phyloP scores from a whole-genome alignment of 2,888 invertebrate genomes.

The Drosophila aldrichi region DNA sequence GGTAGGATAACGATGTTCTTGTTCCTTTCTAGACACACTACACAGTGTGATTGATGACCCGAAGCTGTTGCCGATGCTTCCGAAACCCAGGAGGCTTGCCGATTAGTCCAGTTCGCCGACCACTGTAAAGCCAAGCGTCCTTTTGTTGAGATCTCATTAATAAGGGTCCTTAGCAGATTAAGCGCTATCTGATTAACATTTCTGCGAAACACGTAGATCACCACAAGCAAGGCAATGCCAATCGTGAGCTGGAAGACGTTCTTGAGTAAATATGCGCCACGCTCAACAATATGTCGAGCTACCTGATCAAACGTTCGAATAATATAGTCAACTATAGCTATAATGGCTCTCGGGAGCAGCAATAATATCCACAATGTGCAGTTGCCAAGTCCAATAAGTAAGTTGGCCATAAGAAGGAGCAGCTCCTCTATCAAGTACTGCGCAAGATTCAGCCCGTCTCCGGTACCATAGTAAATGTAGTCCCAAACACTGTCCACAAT shows the following conservation, averaged over 20 bases:
- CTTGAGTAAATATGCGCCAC: constrained; percentile 41
- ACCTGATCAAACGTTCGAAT: constrained; percentile 25
- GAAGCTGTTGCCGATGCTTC: neutral
- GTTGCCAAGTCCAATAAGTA: constrained; percentile 50
- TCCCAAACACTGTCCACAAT: constrained; percentile 7
- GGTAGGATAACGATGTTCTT: constrained; percentile 59
- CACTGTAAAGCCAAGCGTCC: constrained; percentile 10
- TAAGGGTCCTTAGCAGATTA: constrained; percentile 17
- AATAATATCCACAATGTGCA: constrained; percentile 52
- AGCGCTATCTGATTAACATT: constrained; percentile 36
- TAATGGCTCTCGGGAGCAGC: constrained; percentile 47
- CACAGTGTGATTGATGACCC: constrained; percentile 31
- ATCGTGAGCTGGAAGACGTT: constrained; percentile 47
- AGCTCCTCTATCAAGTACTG: constrained; percentile 5
- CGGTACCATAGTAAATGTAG: constrained; percentile 46
- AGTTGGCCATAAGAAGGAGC: constrained; percentile 13
- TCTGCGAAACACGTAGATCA: constrained; percentile 51
- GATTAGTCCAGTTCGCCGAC: constrained; percentile 12
- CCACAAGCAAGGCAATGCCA: constrained; percentile 46
- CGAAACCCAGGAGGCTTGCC: constrained; percentile 12
- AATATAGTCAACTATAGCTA: constrained; percentile 38
- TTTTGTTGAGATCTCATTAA: constrained; percentile 10
- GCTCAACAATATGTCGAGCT: constrained; percentile 20
- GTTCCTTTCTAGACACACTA: constrained; percentile 52
- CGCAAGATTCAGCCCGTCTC: constrained; percentile 16